Evolutionary conservation across 2,797 vertebrate genomes (phyloP), one percentile per base, ranked within the genome.

Genomic region (Octomys mimax): DNA sequence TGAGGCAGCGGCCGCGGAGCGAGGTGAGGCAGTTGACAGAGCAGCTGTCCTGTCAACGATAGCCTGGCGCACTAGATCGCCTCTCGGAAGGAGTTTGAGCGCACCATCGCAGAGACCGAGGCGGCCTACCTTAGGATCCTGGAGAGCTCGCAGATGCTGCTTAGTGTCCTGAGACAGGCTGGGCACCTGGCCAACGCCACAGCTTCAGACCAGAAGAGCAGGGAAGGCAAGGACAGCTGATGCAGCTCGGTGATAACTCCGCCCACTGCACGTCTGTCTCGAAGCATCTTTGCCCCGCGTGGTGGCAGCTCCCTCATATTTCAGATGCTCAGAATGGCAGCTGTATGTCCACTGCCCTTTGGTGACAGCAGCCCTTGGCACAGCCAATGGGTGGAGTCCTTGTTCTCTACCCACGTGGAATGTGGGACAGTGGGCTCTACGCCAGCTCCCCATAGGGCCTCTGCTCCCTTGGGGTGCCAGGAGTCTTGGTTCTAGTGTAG

Each of bases 101-200:
- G 99, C 42, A 99, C 99, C 97, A 99, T 99, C 26, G 99, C 99
- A 0, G 99, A 99, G 98, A 99, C 99, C 0, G 99, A 99, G 97
- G 99, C 99, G 0, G 99, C 99, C 0, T 99, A 99, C 96, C 98
- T 99, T 96, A 99, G 99, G 99, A 99, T 99, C 97, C 97, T 99
- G 98, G 99, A 99, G 98, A 99, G 99, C 97, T 99, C 99, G 5
- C 99, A 99, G 98, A 99, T 99, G 5, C 97, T 99, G 79, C 99
- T 99, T 24, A 99, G 98, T 19, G 99, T 99, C 68, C 98, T 99
- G 98, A 99, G 98, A 97, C 99, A 99, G 97, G 98, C 99, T 0
- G 99, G 99, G 92, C 99, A 99, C 97, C 98, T 99, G 78, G 98
- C 98, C 82, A 99, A 99, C 98, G 98, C 98, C 93, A 98, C 99